These are phyloP conservation scores for Standfussiana lucernea DNA, from an alignment of 2,888 invertebrate species.

Conservation along the genomic window DNA sequence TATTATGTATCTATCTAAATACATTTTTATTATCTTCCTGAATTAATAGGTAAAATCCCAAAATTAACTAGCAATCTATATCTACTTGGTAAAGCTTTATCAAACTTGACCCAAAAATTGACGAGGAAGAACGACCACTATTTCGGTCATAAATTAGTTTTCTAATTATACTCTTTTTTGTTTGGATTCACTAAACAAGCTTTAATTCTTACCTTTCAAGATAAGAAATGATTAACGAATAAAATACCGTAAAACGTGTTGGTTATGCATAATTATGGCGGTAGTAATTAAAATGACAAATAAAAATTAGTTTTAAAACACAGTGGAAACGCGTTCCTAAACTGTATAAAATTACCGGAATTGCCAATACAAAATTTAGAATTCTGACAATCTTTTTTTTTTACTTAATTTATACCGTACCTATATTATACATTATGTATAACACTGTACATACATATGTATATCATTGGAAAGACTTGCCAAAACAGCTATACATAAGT, in stretches of 20 bases:
- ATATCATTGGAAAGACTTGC: slow-evolving; percentile 51
- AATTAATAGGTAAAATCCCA: slow-evolving; percentile 38
- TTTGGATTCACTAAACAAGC: slow-evolving; percentile 17
- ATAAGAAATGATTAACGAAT: slow-evolving; percentile 20
- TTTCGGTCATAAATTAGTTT: slow-evolving; percentile 33
- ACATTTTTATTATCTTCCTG: slow-evolving; percentile 34
- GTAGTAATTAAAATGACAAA: slow-evolving; percentile 16
- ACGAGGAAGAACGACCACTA: slow-evolving; percentile 53
- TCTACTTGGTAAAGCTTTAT: slow-evolving; percentile 63
- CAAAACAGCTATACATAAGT: slow-evolving; percentile 35
- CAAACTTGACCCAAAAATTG: slow-evolving; percentile 58
- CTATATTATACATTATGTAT: slow-evolving; percentile 56
- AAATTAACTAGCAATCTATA: slow-evolving; percentile 48
- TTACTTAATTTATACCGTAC: slow-evolving; percentile 47
- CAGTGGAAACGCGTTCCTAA: slow-evolving; percentile 25
- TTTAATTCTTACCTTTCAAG: slow-evolving; percentile 3
- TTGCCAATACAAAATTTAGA: slow-evolving; percentile 43
- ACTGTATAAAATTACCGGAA: slow-evolving; percentile 19
- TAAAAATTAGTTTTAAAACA: slow-evolving; percentile 15
- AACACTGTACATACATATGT: slow-evolving; percentile 57
- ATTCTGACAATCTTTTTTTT: slow-evolving; percentile 39
- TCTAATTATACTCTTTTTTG: slow-evolving; percentile 22
- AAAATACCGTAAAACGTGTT: slow-evolving; percentile 24
- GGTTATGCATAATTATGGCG: slow-evolving; percentile 13
- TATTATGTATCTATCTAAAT: slow-evolving; percentile 53